phyloP scores from a whole-genome alignment of 2,888 invertebrate species.

The Tetropium fuscum region DNA sequence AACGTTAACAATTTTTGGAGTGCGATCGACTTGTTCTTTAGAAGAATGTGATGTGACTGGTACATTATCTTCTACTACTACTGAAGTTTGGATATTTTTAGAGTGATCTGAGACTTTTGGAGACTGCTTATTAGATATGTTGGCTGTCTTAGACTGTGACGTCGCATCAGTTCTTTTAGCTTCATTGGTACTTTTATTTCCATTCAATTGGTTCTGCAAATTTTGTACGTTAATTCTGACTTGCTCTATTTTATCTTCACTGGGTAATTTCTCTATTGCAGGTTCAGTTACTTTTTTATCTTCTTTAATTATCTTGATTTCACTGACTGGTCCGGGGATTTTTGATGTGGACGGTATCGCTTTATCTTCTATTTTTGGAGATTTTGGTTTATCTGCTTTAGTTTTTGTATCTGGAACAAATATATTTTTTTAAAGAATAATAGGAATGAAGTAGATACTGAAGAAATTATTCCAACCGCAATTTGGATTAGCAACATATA shows the following conservation, averaged over 20 bases:
- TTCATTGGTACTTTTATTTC: constrained; percentile 14
- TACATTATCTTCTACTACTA: neutral
- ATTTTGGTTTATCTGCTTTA: constrained; percentile 12
- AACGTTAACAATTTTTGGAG: constrained; percentile 55
- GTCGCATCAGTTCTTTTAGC: constrained; percentile 9
- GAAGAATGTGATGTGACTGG: neutral
- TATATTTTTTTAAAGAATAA: too few relatives aligned
- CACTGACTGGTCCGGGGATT: constrained; percentile 2
- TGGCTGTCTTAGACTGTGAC: neutral
- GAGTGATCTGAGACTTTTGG: neutral
- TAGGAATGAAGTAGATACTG: too few relatives aligned
- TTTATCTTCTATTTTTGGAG: constrained; percentile 21
- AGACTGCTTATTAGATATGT: constrained; percentile 7
- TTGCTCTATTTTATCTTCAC: constrained; percentile 26
- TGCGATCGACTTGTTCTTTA: constrained; percentile 29
- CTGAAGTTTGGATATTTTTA: constrained; percentile 4
- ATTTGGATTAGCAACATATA: too few relatives aligned
- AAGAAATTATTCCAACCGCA: too few relatives aligned
- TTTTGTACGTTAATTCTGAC: constrained; percentile 29
- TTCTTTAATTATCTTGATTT: constrained; percentile 1
- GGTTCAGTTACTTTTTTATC: neutral
- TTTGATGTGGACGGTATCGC: constrained; percentile 35
- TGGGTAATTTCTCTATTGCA: neutral
- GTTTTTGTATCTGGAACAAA: constrained; percentile 18
- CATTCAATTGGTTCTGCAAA: constrained; percentile 22